Base-by-base conservation (phyloP, 2,797 vertebrate genomes). In the Ara ararauna region DNA sequence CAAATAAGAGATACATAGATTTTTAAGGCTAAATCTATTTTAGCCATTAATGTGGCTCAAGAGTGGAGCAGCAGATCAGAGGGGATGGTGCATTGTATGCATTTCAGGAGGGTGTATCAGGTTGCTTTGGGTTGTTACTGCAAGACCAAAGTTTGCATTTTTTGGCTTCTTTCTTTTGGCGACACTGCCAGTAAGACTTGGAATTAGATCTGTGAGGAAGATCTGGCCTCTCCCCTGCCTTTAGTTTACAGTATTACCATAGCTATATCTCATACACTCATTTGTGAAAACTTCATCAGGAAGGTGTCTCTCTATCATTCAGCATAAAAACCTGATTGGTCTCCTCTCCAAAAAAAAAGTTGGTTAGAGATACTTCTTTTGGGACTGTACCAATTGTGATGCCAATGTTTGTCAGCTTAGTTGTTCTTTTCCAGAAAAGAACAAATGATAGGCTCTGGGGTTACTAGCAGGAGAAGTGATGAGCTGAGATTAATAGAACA, bases 401-500 rank as follows among this genome's bases (percentile, higher is more conserved):
- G 62, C 62, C 30, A n/a, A 9, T 48, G 47, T 40, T 54, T 73
- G 32, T 85, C 48, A 82, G n/a, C 21, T 47, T 64, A 47, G 48
- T 89, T 84, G 34, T 77, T 93, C 65, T 81, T 92, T 86, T 64
- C 45, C 2, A 6, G 66, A 71, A 5, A 54, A 73, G 50, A 51
- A 73, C 34, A 91, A 60, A 60, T 53, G 27, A 23, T 67, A 51
- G 54, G 19, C 72, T 78, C 16, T 58, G 47, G 29, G 17, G 30
- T 76, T 90, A 58, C 30, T 51, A n/a, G 32, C 36, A 84, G 83
- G n/a, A 94, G 80, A 89, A 89, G 66, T 40, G 45, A 72, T 68
- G 58, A 88, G 44, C 87, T 93, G 70, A 75, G 50, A 42, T 89
- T 77, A 86, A 67, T n/a, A 87, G 76, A 88, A 75, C 44, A 67